A percentile compares a stretch with the other conserved stretches of the same genome.
Evolutionary conservation across 2,888 invertebrate species (phyloP).

Genomic region (Junonia oenone): DNA sequence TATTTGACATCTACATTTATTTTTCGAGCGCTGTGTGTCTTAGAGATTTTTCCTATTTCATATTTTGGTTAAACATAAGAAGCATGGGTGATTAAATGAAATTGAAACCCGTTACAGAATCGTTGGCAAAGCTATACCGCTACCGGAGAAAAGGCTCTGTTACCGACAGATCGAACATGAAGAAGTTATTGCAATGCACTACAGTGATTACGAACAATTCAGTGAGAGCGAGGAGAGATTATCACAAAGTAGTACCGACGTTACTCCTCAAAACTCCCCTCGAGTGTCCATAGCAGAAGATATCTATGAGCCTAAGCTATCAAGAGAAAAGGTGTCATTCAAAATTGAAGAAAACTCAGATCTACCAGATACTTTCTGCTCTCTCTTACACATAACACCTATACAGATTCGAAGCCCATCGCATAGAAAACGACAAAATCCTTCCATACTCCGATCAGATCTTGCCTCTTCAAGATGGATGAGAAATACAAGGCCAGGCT

Average conservation of each 20-base stretch:
- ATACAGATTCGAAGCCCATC: slow-evolving; percentile 60
- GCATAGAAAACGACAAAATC: slow-evolving; percentile 54
- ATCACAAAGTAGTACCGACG: slow-evolving; percentile 66
- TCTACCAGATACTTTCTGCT: slow-evolving; percentile 59
- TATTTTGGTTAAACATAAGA: no score
- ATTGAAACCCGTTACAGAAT: slow-evolving; percentile 46
- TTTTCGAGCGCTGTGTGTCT: no score
- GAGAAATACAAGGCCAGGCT: slow-evolving; percentile 59
- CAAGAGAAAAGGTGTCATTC: slow-evolving; percentile 39
- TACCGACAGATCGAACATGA: slow-evolving; percentile 63
- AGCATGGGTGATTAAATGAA: background rate
- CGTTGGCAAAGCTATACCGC: slow-evolving; percentile 55
- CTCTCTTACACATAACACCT: slow-evolving; percentile 68
- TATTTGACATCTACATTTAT: no score
- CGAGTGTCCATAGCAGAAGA: slow-evolving; percentile 49
- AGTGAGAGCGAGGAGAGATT: slow-evolving; percentile 68
- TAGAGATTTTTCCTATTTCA: no score
- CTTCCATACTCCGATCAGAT: slow-evolving; percentile 65
- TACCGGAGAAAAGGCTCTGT: slow-evolving; percentile 51
- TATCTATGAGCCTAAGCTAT: slow-evolving; percentile 43
- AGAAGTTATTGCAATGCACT: slow-evolving; percentile 67
- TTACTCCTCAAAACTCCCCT: slow-evolving; percentile 70
- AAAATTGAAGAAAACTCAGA: slow-evolving; percentile 46
- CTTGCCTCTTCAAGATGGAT: slow-evolving; percentile 73
- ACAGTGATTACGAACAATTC: slow-evolving; percentile 63